Evolutionary conservation across 2,888 invertebrate species (phyloP), one percentile per base, ranked within the genome.

Genomic region (Pheosia gnoma): DNA sequence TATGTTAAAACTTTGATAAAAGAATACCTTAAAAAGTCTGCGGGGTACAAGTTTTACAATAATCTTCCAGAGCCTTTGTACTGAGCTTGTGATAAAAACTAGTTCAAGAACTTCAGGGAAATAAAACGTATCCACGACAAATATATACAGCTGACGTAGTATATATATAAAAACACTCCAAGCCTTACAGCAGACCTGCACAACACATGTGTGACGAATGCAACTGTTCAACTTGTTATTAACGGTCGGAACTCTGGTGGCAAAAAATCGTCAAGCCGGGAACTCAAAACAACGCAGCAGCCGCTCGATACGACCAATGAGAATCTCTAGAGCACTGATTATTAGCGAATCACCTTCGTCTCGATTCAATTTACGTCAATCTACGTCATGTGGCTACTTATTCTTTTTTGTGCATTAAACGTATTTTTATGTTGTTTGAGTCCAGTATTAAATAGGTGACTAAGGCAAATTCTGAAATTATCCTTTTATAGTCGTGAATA

Each of bases 221-320:
- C 74, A 75, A 75, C 75, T 73, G 63, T 71, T 68, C 74, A 72
- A 75, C 63, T 77, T 76, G 71, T 79, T 79, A 74, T 72, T 76
- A 79, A 71, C 74, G 66, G 71, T 75, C 68, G 72, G 78, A 76
- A 78, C 68, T 67, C 71, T 67, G 62, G 61, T 62, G 65, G 77
- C 74, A 84, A 83, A 84, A 86, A 84, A 81, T 77, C 75, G 79
- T 65, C 59, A 61, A 70, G 71, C 66, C 72, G 68, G 72, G 78
- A 79, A 76, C 74, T 72, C 63, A 65, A 66, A 60, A 57, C 71
- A 76, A 76, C 70, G 68, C 67, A 74, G 71, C 73, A 67, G 68
- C 68, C 71, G 71, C 72, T 77, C 76, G 71, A 65, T 68, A 72
- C 70, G 70, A 72, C 72, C 72, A 72, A 67, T 70, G 68, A 76